A percentile compares a stretch with the other conserved stretches of the same genome.
Evolutionary conservation across 1,140 invertebrate species (phyloP).

Genomic region (Mizuhopecten yessoensis): DNA sequence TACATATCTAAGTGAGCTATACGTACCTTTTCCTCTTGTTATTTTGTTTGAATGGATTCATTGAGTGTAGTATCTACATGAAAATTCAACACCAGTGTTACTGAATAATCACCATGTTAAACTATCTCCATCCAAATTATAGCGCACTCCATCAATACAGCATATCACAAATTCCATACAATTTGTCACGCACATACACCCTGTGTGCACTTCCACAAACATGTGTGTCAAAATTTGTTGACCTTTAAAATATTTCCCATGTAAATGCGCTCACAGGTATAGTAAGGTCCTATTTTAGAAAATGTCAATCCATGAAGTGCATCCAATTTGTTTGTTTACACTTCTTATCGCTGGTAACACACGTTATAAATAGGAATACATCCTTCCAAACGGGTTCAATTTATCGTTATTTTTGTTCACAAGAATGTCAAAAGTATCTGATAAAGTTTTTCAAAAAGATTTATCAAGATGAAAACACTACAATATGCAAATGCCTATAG

Average conservation of each 20-base stretch:
- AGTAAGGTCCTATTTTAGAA: background rate
- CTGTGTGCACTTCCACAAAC: background rate
- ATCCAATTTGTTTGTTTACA: constrained; percentile 34
- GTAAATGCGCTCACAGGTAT: background rate
- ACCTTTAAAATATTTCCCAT: background rate
- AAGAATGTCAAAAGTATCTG: no score
- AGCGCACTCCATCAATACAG: background rate
- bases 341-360: background rate
- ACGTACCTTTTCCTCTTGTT: constrained; percentile 19
- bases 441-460: no score
- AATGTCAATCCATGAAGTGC: constrained; percentile 24
- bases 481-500: no score
- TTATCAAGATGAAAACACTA: no score
- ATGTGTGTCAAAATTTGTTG: background rate
- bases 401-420: background rate
- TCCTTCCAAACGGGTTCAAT: background rate
- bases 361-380: background rate
- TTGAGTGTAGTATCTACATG: background rate
- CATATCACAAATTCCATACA: background rate
- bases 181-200: background rate
- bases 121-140: background rate
- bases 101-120: background rate
- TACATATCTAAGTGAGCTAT: no score
- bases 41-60: constrained; percentile 12
- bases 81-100: background rate